Conservation (phyloP, 2,888 invertebrate genomes). For the Coremacera marginata region DNA sequence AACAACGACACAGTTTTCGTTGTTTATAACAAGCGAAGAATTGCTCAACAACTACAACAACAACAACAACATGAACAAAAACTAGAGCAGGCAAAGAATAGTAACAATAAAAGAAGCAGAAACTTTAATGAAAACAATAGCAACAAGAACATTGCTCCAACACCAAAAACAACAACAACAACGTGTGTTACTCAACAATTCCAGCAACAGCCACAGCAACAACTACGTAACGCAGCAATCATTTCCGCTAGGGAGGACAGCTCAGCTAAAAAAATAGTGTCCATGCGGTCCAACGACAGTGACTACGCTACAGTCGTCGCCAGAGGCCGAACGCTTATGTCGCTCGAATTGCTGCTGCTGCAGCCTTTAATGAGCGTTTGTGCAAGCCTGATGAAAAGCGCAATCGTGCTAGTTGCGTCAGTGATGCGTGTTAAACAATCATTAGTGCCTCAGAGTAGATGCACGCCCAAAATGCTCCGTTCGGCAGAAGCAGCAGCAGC, state of each 20-base stretch:
- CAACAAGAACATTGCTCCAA: constrained; percentile 14
- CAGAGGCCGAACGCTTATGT: constrained; percentile 5
- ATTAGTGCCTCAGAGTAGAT: constrained; percentile 50
- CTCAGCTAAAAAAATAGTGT: background rate
- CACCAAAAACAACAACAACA: constrained; percentile 28
- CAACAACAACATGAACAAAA: constrained; percentile 24
- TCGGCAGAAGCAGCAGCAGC: background rate
- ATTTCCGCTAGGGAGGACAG: background rate
- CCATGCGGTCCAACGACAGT: background rate
- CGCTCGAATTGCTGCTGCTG: constrained; percentile 39
- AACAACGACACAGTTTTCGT: background rate
- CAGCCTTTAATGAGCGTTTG: constrained; percentile 21
- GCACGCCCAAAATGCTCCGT: background rate
- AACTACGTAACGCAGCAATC: background rate
- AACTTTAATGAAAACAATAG: constrained; percentile 5
- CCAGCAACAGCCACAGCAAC: constrained; percentile 18
- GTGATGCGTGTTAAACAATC: constrained; percentile 65
- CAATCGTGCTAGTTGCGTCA: constrained; percentile 38
- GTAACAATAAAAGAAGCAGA: background rate
- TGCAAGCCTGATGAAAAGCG: constrained; percentile 19
- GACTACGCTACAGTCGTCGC: background rate
- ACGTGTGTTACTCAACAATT: background rate
- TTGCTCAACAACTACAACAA: constrained; percentile 16
- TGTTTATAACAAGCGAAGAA: background rate
- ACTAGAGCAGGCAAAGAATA: constrained; percentile 14